These are phyloP conservation scores for Nematolebias whitei DNA, from an alignment of 2,113 vertebrate species.

Conservation along the genomic window DNA sequence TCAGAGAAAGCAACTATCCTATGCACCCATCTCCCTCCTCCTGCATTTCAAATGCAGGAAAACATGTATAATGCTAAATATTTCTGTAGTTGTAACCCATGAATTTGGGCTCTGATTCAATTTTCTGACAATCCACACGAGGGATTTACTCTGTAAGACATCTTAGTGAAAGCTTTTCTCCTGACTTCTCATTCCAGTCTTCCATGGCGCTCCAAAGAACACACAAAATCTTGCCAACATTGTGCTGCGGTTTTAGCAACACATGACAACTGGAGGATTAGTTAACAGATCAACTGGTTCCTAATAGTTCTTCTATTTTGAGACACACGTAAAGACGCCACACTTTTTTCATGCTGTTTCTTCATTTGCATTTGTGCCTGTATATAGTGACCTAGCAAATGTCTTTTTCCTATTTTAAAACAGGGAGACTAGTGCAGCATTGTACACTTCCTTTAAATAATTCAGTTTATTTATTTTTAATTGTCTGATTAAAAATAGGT, in stretches of 20 bases:
- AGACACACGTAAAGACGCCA: conserved; percentile 11
- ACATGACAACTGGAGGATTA: conserved; percentile 49
- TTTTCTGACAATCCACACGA: conserved; percentile 60
- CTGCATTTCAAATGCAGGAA: conserved; percentile 55
- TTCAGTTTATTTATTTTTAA: too few relatives aligned
- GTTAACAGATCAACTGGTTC: conserved; percentile 16
- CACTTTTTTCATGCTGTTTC: conserved; percentile 6
- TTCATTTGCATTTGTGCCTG: conserved; percentile 3
- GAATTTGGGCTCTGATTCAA: conserved; percentile 63
- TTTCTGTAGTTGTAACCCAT: conserved; percentile 40
- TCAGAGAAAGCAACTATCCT: conserved; percentile 41
- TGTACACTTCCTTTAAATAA: neutral
- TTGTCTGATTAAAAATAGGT: conserved; percentile 8
- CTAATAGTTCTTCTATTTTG: conserved; percentile 21
- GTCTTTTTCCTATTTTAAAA: neutral
- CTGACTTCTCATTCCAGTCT: conserved; percentile 53
- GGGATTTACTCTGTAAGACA: conserved; percentile 57
- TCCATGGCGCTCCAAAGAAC: conserved; percentile 45
- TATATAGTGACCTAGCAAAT: neutral
- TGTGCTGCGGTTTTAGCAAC: conserved; percentile 34
- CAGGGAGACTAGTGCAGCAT: neutral
- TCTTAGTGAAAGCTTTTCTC: conserved; percentile 56
- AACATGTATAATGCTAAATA: conserved; percentile 38
- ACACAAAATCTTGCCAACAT: conserved; percentile 50
- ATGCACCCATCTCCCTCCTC: too few relatives aligned